These are phyloP conservation scores for Euproctis similis DNA, from an alignment of 2,888 invertebrate genomes.

Conservation along the genomic window DNA sequence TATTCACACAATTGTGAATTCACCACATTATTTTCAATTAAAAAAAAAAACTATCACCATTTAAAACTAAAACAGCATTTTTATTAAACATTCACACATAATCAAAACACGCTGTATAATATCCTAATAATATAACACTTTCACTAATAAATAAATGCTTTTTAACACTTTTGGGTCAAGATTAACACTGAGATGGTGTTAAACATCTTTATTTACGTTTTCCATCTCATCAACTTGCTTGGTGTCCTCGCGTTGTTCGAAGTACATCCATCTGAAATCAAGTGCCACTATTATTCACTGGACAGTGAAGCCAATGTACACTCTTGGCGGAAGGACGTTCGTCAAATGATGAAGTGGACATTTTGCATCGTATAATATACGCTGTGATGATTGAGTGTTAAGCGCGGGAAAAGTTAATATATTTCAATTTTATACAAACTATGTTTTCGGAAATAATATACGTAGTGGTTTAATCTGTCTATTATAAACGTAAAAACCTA, in stretches of 20 bases:
- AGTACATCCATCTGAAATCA: constrained; percentile 50
- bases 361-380: constrained; percentile 14
- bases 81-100: constrained; percentile 28
- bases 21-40: constrained; percentile 13
- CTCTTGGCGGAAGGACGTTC: constrained; percentile 13
- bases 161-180: constrained; percentile 19
- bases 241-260: constrained; percentile 45
- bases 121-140: constrained; percentile 36
- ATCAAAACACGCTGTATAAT: constrained; percentile 24
- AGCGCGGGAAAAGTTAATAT: constrained; percentile 9
- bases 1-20: no score
- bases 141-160: constrained; percentile 34
- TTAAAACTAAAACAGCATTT: constrained; percentile 17
- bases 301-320: constrained; percentile 12
- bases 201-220: constrained; percentile 34
- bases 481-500: no score
- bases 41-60: constrained; percentile 18
- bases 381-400: constrained; percentile 12
- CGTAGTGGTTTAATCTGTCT: no score
- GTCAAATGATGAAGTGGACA: constrained; percentile 18
- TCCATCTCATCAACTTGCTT: constrained; percentile 35
- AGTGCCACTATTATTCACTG: constrained; percentile 14
- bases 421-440: no score
- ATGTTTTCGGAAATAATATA: no score
- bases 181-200: constrained; percentile 11